A percentile compares a stretch with the other conserved stretches of the same genome.
phyloP scores from a whole-genome alignment of 2,888 invertebrate genomes.

The Clistopyga incitator region DNA sequence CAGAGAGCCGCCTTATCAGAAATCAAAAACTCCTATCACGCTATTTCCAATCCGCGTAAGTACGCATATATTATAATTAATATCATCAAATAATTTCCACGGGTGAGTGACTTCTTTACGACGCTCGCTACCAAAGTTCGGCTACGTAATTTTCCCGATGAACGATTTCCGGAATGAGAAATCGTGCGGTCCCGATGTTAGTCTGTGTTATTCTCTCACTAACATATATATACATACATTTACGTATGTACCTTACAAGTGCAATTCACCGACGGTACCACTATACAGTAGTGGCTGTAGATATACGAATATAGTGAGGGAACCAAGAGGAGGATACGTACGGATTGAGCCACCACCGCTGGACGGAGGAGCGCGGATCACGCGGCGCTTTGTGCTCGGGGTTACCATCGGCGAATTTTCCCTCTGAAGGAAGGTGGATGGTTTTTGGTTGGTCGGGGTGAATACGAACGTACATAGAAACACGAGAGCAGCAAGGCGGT shows the following conservation, averaged over 20 bases:
- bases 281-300: conserved; percentile 19
- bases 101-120: conserved; percentile 22
- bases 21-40: neutral
- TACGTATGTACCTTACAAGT: neutral
- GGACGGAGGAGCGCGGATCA: conserved; percentile 44
- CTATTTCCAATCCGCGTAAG: neutral
- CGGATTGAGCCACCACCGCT: conserved; percentile 11
- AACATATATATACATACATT: conserved; percentile 8
- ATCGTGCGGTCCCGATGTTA: conserved; percentile 54
- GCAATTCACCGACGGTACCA: conserved; percentile 35
- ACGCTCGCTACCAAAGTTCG: conserved; percentile 57
- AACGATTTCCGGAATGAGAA: conserved; percentile 65
- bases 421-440: conserved; percentile 48
- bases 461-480: conserved; percentile 58
- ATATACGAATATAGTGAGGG: conserved; percentile 46
- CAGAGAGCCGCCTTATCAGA: no score
- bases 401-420: conserved; percentile 50
- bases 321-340: neutral
- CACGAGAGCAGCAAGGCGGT: conserved; percentile 42
- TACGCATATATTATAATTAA: conserved; percentile 19
- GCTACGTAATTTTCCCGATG: conserved; percentile 67
- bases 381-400: conserved; percentile 64
- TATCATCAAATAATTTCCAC: conserved; percentile 32
- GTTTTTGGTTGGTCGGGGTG: conserved; percentile 61
- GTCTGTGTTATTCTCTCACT: conserved; percentile 33